These are phyloP conservation scores for Oryzias dopingdopingensis DNA, from an alignment of 2,797 vertebrate genomes.

Conservation along the genomic window DNA sequence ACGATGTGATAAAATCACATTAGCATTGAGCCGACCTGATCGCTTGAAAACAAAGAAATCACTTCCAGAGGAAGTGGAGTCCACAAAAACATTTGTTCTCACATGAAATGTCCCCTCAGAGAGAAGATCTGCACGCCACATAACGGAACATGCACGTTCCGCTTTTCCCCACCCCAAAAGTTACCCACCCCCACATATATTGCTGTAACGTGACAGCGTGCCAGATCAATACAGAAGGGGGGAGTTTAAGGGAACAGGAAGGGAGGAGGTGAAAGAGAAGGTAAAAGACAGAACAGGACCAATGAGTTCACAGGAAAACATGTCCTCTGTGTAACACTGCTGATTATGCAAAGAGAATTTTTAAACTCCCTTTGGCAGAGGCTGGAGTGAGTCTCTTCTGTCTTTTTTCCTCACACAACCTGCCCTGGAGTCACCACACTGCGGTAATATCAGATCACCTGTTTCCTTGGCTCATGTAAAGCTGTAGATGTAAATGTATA, in stretches of 20 bases:
- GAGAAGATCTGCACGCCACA: not conserved
- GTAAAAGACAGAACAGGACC: constrained; percentile 5
- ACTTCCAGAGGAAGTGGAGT: constrained; percentile 19
- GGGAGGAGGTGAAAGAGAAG: constrained; percentile 13
- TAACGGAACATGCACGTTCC: not conserved
- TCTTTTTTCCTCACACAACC: not conserved
- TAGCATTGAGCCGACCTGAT: constrained; percentile 1
- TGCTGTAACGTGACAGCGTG: constrained; percentile 24
- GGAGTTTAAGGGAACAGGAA: constrained; percentile 33
- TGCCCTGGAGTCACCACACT: not conserved
- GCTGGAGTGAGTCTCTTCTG: not conserved
- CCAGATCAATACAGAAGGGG: constrained; percentile 42
- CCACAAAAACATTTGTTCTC: constrained; percentile 2
- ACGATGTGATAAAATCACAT: not conserved
- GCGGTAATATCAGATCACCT: not conserved
- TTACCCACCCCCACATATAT: not conserved
- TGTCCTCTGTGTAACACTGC: not conserved
- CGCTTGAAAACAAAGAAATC: constrained; percentile 14
- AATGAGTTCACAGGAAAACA: not conserved
- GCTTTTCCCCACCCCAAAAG: constrained; percentile 22
- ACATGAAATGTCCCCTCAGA: not conserved
- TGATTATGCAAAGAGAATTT: not conserved
- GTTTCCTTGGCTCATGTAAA: not conserved
- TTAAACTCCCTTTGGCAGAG: not conserved
- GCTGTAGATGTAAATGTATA: not conserved